Base-by-base conservation (phyloP, 2,113 vertebrate species). In the Ptychochromis oligacanthus region DNA sequence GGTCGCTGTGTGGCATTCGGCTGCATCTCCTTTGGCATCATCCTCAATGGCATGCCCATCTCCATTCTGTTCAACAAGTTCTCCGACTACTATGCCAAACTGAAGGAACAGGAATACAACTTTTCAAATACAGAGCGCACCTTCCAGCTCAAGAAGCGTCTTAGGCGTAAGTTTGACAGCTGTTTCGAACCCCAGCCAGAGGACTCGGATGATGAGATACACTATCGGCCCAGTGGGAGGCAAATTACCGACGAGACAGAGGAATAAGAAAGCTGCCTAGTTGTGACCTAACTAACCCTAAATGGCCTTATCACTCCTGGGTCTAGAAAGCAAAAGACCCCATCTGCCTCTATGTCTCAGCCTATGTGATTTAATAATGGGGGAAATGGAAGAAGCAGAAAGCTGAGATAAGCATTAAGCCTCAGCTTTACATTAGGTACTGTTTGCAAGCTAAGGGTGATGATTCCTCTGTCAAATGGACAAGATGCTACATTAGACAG, bases 11-110 rank as follows among this genome's bases (percentile, higher is more conserved):
- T 98, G 87, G 97, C 97, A 0, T 97, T 98, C 1, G 85, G 94
- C 74, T 98, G 97, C 93, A 98, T 98, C 93, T 97, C 96, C n/a
- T 98, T 98, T 0, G 97, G 97, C 38, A 98, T 98, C 91, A 98
- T 98, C 92, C 96, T 97, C 76, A 98, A 98, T 0, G 97, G 97
- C 64, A 97, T 98, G 97, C 97, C 97, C 87, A 98, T 96, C 75
- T 96, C 95, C 38, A 95, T 98, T 38, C 89, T 95, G 11, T 95
- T 95, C 90, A 95, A 95, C 92, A 95, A 94, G 83, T 95, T 95
- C 36, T 95, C 94, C 0, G 94, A 97, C 96, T 28, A 97, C 95
- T 88, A 97, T 92, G 96, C 97, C 93, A 93, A 97, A 96, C 93
- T 97, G 76, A 98, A 97, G 92, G 96, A 96, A 1, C 97, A 97